A percentile compares a stretch with the other conserved stretches of the same genome.
Conservation (phyloP, 2,888 invertebrate species). For the Lasioglossum morio region DNA sequence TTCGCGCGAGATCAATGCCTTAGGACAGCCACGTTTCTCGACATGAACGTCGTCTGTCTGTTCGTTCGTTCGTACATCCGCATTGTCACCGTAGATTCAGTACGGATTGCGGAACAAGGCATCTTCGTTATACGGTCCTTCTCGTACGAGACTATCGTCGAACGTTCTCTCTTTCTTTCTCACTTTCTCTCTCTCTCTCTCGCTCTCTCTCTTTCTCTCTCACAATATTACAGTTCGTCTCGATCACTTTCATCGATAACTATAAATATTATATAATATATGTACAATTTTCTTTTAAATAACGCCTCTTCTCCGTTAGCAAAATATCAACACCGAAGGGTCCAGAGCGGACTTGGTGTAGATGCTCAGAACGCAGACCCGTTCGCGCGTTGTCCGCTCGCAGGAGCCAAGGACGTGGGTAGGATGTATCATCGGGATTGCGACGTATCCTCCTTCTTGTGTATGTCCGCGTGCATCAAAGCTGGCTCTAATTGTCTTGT, state of each 20-base stretch:
- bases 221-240: conserved; percentile 41
- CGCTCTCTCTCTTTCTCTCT: not conserved
- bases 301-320: conserved; percentile 75
- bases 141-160: conserved; percentile 19
- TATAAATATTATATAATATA: conserved; percentile 83
- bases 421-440: conserved; percentile 86
- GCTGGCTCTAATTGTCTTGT: conserved; percentile 79
- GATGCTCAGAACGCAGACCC: conserved; percentile 56
- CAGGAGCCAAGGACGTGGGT: conserved; percentile 68
- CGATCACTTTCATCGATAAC: conserved; percentile 72
- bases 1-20: conserved; percentile 49
- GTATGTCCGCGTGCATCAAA: conserved; percentile 83
- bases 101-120: conserved; percentile 64
- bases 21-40: not conserved
- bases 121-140: conserved; percentile 52
- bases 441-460: conserved; percentile 87
- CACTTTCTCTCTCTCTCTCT: not conserved
- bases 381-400: conserved; percentile 68
- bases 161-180: conserved; percentile 50
- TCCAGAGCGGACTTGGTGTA: conserved; percentile 40
- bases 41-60: conserved; percentile 24
- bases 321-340: conserved; percentile 72
- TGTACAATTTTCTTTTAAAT: conserved; percentile 81
- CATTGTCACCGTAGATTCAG: conserved; percentile 11
- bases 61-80: conserved; percentile 14